Evolutionary conservation across 1,140 invertebrate species (phyloP).

Genomic region (Drosophila parabipectinata): DNA sequence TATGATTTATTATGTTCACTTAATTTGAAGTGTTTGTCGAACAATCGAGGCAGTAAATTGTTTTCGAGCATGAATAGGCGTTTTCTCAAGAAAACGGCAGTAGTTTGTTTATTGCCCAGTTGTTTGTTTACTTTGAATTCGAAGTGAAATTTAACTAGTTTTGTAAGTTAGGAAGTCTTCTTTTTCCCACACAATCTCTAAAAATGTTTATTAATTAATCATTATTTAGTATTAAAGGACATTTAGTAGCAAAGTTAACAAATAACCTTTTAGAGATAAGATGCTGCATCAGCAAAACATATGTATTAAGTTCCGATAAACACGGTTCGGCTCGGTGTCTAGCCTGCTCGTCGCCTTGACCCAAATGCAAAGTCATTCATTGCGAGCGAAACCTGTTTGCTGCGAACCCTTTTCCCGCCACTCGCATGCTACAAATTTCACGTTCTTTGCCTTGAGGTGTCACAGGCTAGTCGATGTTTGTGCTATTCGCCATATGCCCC

Average conservation of each 20-base stretch:
- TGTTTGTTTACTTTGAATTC: neutral
- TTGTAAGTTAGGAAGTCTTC: neutral
- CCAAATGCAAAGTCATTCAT: conserved; percentile 66
- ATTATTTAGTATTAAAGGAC: neutral
- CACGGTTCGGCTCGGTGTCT: conserved; percentile 55
- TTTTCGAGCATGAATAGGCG: neutral
- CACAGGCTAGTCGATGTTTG: conserved; percentile 32
- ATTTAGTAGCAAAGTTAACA: no score
- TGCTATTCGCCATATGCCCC: conserved; percentile 7
- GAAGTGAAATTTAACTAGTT: no score
- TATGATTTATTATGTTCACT: neutral
- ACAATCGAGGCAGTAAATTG: neutral
- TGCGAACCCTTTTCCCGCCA: conserved; percentile 66
- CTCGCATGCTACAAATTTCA: conserved; percentile 58
- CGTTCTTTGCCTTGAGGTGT: conserved; percentile 69
- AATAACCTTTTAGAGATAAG: conserved; percentile 18
- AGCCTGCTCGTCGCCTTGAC: conserved; percentile 66
- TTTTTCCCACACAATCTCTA: neutral
- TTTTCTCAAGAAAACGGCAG: neutral
- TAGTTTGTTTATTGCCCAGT: neutral
- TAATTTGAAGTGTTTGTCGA: neutral
- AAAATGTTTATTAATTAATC: neutral
- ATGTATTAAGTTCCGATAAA: conserved; percentile 22
- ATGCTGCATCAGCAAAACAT: conserved; percentile 43
- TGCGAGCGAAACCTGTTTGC: conserved; percentile 66